phyloP scores from a whole-genome alignment of 2,888 invertebrate species.

The Apodemia duryi region DNA sequence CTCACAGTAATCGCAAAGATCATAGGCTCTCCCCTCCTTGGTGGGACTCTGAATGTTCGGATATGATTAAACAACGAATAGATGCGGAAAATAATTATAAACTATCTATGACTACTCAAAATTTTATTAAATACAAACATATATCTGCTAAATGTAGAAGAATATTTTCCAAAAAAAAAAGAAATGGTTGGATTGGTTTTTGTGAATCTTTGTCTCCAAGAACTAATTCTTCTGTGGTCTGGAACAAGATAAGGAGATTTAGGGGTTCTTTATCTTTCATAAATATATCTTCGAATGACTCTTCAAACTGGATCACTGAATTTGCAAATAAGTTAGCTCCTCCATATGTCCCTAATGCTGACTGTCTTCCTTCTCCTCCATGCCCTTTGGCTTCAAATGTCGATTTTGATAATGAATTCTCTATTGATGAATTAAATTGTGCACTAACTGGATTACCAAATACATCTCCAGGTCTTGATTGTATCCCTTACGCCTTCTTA shows the following conservation, averaged over 20 bases:
- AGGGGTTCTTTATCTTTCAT: neutral
- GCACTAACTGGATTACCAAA: slow-evolving; percentile 22
- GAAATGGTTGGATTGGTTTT: slow-evolving; percentile 11
- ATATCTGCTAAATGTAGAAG: neutral
- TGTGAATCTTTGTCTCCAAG: slow-evolving; percentile 10
- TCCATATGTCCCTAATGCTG: slow-evolving; percentile 1
- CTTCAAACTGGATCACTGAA: slow-evolving; percentile 2
- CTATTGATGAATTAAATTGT: slow-evolving; percentile 21
- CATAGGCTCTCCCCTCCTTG: slow-evolving; percentile 18
- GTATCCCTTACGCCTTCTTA: slow-evolving; percentile 28
- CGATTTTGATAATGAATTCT: slow-evolving; percentile 23
- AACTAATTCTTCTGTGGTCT: slow-evolving; percentile 18
- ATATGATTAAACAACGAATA: slow-evolving; percentile 6
- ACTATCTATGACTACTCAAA: neutral
- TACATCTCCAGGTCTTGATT: slow-evolving; percentile 28
- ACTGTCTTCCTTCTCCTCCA: neutral
- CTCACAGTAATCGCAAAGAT: neutral
- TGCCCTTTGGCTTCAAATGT: neutral
- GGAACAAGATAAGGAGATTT: slow-evolving; percentile 19
- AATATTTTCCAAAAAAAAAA: neutral
- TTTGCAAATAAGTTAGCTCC: slow-evolving; percentile 13
- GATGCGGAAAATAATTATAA: slow-evolving; percentile 5
- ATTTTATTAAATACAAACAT: slow-evolving; percentile 9
- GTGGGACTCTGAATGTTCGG: slow-evolving; percentile 22
- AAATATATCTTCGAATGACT: slow-evolving; percentile 7